Conservation (phyloP, 2,797 vertebrate genomes). For the Moxostoma hubbsi region DNA sequence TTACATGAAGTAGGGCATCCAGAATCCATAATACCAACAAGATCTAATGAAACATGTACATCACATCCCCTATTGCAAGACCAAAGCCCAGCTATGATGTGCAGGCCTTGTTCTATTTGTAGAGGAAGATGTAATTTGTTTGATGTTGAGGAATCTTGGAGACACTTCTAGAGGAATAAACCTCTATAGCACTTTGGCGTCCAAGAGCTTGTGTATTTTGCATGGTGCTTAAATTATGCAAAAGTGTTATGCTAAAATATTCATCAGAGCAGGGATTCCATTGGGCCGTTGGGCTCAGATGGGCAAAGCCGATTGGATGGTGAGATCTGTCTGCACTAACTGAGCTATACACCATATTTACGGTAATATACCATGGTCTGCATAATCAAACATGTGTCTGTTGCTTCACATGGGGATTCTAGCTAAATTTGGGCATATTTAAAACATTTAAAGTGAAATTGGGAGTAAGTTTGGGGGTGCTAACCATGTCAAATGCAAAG, state of each 20-base stretch:
- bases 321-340: background rate
- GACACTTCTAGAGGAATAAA: slow-evolving; percentile 6
- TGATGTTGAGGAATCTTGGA: slow-evolving; percentile 20
- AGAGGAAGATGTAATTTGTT: slow-evolving; percentile 17
- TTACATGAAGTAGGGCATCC: slow-evolving; percentile 15
- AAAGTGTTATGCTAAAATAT: slow-evolving; percentile 67
- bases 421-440: slow-evolving; percentile 54
- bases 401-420: slow-evolving; percentile 57
- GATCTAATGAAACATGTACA: slow-evolving; percentile 15
- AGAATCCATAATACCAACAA: background rate
- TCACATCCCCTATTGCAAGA: background rate
- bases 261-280: slow-evolving; percentile 58
- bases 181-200: slow-evolving; percentile 8
- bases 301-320: background rate
- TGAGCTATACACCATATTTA: slow-evolving; percentile 52
- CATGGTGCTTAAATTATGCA: slow-evolving; percentile 51
- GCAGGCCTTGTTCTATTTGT: slow-evolving; percentile 20
- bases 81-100: background rate
- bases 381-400: slow-evolving; percentile 64
- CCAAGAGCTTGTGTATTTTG: slow-evolving; percentile 13
- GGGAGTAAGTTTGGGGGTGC: slow-evolving; percentile 8
- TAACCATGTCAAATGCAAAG: slow-evolving; percentile 39
- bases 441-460: slow-evolving; percentile 42
- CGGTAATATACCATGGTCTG: slow-evolving; percentile 58
- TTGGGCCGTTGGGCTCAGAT: slow-evolving; percentile 12